These are phyloP conservation scores for Ceratothoa steindachneri DNA, from an alignment of 2,888 invertebrate species.

Conservation along the genomic window DNA sequence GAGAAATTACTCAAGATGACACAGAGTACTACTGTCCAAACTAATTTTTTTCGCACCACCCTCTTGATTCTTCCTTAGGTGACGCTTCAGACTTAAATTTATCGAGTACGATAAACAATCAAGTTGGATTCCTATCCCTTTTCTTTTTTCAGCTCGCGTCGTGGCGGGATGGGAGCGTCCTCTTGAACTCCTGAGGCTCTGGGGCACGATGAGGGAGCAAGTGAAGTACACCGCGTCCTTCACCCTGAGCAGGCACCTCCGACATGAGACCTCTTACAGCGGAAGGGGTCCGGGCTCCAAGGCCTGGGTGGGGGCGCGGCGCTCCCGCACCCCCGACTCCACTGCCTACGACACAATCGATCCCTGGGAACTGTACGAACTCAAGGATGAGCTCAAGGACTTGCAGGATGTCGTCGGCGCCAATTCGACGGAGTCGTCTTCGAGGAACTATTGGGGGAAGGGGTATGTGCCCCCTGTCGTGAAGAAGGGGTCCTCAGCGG, in stretches of 20 bases:
- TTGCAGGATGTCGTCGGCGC: background rate
- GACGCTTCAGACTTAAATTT: too few relatives aligned
- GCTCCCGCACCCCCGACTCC: slow-evolving; percentile 17
- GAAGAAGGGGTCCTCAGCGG: background rate
- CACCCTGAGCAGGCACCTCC: background rate
- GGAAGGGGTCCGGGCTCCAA: too few relatives aligned
- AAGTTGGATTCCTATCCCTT: background rate
- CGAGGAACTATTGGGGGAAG: background rate
- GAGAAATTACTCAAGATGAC: too few relatives aligned
- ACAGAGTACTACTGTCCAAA: too few relatives aligned
- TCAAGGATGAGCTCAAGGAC: slow-evolving; percentile 30
- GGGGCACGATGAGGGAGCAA: slow-evolving; percentile 28
- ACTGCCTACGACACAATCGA: slow-evolving; percentile 16
- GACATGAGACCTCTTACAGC: background rate
- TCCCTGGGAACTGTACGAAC: slow-evolving; percentile 35
- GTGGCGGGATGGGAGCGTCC: slow-evolving; percentile 33
- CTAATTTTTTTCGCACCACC: too few relatives aligned
- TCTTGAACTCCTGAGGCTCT: slow-evolving; percentile 26
- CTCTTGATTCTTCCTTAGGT: too few relatives aligned
- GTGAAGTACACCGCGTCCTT: slow-evolving; percentile 27
- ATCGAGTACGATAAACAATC: too few relatives aligned
- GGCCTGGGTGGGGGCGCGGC: slow-evolving; percentile 2
- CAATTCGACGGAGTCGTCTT: background rate
- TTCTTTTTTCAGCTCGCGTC: slow-evolving; percentile 22
- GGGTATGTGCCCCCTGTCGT: too few relatives aligned